phyloP scores from a whole-genome alignment of 2,113 vertebrate genomes.

The Numenius arquata region DNA sequence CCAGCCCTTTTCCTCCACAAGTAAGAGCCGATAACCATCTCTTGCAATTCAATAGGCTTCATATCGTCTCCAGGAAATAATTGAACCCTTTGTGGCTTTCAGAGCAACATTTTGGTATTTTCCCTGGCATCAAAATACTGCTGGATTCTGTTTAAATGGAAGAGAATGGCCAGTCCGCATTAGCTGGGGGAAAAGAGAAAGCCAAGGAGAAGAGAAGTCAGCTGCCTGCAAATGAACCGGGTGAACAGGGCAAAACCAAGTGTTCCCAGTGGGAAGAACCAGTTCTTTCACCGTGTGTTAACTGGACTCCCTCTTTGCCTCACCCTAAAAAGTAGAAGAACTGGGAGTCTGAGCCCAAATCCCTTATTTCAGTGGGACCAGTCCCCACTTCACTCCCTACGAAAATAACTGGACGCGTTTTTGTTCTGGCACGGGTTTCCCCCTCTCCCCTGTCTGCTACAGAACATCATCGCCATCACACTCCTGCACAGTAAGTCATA shows the following conservation, averaged over 20 bases:
- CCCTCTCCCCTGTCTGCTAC: not conserved
- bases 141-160: conserved; percentile 32
- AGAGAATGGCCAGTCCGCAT: not conserved
- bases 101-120: conserved; percentile 46
- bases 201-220: not conserved
- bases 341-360: not conserved
- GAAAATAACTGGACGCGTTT: not conserved
- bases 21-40: conserved; percentile 38
- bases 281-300: not conserved
- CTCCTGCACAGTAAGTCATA: not conserved
- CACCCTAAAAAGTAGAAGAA: not conserved
- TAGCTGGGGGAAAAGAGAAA: not conserved
- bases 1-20: conserved; percentile 1
- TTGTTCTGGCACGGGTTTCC: not conserved
- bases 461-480: not conserved
- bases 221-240: not conserved
- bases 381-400: not conserved
- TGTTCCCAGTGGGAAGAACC: not conserved
- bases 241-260: not conserved
- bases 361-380: not conserved
- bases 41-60: conserved; percentile 61
- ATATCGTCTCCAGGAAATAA: conserved; percentile 53
- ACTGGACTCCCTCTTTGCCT: not conserved
- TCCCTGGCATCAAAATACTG: conserved; percentile 34
- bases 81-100: conserved; percentile 46